These are phyloP conservation scores for Odontesthes bonariensis DNA, from an alignment of 2,113 vertebrate species.

Conservation along the genomic window DNA sequence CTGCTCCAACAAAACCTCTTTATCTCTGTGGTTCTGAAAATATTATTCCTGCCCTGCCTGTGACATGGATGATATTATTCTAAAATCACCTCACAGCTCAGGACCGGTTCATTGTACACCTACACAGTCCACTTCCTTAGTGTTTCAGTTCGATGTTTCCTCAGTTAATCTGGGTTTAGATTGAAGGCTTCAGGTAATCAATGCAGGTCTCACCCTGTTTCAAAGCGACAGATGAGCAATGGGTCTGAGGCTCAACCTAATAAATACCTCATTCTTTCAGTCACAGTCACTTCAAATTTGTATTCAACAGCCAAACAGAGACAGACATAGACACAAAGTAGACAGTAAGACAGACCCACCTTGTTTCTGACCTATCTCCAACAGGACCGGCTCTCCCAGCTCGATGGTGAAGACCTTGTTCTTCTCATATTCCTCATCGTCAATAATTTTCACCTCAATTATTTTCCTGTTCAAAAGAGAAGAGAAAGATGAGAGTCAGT, in stretches of 20 bases:
- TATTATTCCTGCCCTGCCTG: background rate
- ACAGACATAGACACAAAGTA: background rate
- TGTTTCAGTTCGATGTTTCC: slow-evolving; percentile 29
- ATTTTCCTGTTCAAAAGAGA: slow-evolving; percentile 78
- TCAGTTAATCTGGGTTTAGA: slow-evolving; percentile 12
- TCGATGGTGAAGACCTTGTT: slow-evolving; percentile 83
- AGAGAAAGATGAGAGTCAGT: background rate
- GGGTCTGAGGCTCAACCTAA: slow-evolving; percentile 12
- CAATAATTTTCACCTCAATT: slow-evolving; percentile 84
- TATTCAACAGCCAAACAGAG: background rate
- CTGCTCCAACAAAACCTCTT: background rate
- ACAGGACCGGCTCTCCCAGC: slow-evolving; percentile 82
- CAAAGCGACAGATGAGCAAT: background rate
- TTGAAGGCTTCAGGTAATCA: slow-evolving; percentile 27
- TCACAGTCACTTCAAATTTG: slow-evolving; percentile 1
- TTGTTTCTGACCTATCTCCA: slow-evolving; percentile 84
- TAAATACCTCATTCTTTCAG: slow-evolving; percentile 14
- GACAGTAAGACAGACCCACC: slow-evolving; percentile 47
- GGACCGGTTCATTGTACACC: background rate
- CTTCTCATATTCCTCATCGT: slow-evolving; percentile 85
- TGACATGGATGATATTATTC: background rate
- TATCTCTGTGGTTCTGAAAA: background rate
- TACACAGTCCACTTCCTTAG: background rate
- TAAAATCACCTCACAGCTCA: background rate
- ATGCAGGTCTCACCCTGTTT: slow-evolving; percentile 24